Evolutionary conservation across 64 coral and sea anemone species (phyloP), one percentile per base, ranked within the genome.

Genomic region (Stichodactyla mertensii): DNA sequence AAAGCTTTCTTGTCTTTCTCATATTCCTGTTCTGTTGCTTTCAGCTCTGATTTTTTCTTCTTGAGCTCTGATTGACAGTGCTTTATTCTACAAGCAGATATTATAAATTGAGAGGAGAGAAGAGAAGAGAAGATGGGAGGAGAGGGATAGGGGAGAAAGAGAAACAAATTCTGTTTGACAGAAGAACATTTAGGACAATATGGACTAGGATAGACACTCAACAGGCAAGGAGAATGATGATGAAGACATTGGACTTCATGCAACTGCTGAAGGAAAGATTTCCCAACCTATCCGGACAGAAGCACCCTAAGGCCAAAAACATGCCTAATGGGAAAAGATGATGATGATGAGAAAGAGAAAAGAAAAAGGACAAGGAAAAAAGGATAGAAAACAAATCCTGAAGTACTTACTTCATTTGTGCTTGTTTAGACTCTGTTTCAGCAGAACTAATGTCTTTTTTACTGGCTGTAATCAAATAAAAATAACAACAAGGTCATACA

Each of bases 391-490:
- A 71, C 20, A 22, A 71, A 71, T 10, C 0, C 8, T 24, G 61
- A 27, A 24, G 16, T 1, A 87, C 95, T 98, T 92, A 94, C 95
- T 94, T 98, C 92, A 98, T 92, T 57, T 94, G 89, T 10, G 92
- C 95, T 84, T 98, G 95, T 81, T 98, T 98, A 0, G 90, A 82
- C 84, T 94, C 95, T 82, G 95, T 98, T 84, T 98, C 95, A 64
- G 95, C 95, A 78, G 79, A 74, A 82, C 95, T 98, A 18, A 98
- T 94, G 67, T 98, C 92, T 86, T 89, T 98, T 59, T 98, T 94
- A 79, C 89, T 94, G 10, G 83, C 92, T 93, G 55, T 14, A 24
- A 55, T 57, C 56, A 45, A 45, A 45, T 45, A 45, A 45, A 45
- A 45, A 58, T 58, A 15, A 58, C 56, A 58, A 58, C 8, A 58